Percentiles rank a stretch among this genome's conserved stretches.
Conservation (phyloP, 2,113 vertebrate genomes). For the Cricetomys ansorgei region DNA sequence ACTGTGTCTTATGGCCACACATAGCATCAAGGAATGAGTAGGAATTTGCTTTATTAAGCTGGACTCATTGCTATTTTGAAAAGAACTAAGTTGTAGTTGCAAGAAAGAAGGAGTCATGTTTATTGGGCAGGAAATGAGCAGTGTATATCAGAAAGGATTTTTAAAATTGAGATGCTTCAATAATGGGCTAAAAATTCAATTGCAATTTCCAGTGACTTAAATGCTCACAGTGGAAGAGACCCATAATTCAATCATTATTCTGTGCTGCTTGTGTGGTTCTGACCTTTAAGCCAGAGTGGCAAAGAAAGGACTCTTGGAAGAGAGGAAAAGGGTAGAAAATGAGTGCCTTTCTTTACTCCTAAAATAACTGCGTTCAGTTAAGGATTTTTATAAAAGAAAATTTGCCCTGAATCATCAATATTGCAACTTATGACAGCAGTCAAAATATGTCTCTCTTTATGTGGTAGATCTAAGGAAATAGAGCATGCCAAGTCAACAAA, state of each 20-base stretch:
- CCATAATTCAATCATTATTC: not conserved
- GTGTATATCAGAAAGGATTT: not conserved
- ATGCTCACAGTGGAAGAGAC: not conserved
- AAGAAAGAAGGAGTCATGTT: not conserved
- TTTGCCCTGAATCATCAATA: constrained; percentile 22
- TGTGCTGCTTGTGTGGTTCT: not conserved
- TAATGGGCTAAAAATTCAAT: not conserved
- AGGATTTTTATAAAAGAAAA: constrained; percentile 48
- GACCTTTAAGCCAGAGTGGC: not conserved
- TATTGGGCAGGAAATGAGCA: not conserved
- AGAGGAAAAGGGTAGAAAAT: constrained; percentile 7
- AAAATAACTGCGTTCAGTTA: constrained; percentile 15
- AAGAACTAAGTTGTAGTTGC: not conserved
- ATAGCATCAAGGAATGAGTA: not conserved
- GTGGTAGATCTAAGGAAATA: constrained; percentile 50
- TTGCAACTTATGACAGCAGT: constrained; percentile 32
- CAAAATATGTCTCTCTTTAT: constrained; percentile 50
- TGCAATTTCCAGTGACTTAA: not conserved
- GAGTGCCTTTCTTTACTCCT: not conserved
- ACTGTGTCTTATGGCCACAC: not conserved
- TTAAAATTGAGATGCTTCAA: constrained; percentile 15
- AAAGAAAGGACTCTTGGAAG: not conserved
- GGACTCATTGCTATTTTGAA: not conserved
- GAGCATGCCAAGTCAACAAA: constrained; percentile 54
- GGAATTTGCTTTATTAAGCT: not conserved